Evolutionary conservation across 1,140 invertebrate species (phyloP).

Genomic region (Patella vulgata): DNA sequence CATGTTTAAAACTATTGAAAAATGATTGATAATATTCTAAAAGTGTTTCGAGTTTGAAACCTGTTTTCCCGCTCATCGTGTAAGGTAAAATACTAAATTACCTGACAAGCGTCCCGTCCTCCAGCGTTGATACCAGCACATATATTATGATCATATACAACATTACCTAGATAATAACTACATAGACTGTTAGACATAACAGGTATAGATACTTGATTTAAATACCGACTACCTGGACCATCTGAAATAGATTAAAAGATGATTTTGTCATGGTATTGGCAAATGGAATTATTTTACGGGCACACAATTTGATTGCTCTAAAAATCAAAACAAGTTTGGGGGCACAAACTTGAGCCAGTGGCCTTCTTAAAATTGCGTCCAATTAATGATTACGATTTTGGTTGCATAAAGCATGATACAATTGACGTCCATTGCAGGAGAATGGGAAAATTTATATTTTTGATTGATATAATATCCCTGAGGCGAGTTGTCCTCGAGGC

Average conservation of each 20-base stretch:
- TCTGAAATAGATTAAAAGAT: conserved; percentile 1
- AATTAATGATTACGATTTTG: not conserved
- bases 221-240: conserved; percentile 7
- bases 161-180: conserved; percentile 36
- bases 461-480: no score
- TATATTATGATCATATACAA: conserved; percentile 74
- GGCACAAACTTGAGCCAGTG: not conserved
- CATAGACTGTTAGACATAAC: conserved; percentile 41
- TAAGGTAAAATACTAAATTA: conserved; percentile 52
- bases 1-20: no score
- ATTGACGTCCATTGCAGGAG: no score
- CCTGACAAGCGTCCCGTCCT: conserved; percentile 83
- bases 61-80: no score
- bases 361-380: not conserved
- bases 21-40: no score
- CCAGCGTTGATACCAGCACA: conserved; percentile 79
- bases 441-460: no score
- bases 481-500: no score
- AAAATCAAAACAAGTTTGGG: not conserved
- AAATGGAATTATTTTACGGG: not conserved
- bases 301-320: not conserved
- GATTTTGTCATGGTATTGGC: no score
- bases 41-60: no score
- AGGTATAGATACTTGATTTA: conserved; percentile 45
- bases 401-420: no score